Evolutionary conservation across 1,140 invertebrate genomes (phyloP).

Genomic region (Dinoponera quadriceps): DNA sequence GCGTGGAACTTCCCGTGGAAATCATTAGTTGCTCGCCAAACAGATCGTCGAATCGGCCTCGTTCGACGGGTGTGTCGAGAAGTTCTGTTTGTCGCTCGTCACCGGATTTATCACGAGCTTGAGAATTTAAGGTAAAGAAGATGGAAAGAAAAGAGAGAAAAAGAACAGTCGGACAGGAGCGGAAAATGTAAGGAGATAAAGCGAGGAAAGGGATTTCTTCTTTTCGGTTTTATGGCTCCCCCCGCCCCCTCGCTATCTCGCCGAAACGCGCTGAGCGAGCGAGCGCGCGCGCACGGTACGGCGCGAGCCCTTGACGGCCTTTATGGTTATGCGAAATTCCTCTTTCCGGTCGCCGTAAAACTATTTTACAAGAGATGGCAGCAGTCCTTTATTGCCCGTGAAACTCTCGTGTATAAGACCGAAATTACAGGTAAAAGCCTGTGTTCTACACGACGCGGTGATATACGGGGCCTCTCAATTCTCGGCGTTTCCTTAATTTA

Average conservation of each 20-base stretch:
- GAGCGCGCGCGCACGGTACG: slow-evolving; percentile 65
- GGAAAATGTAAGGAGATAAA: slow-evolving; percentile 39
- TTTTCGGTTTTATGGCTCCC: slow-evolving; percentile 67
- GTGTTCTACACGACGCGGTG: slow-evolving; percentile 81
- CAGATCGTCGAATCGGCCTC: too few species aligned
- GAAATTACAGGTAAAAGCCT: slow-evolving; percentile 81
- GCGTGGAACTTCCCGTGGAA: slow-evolving; percentile 7
- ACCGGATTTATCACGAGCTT: too few species aligned
- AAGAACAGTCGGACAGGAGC: not conserved
- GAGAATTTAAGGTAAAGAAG: too few species aligned
- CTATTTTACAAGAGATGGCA: slow-evolving; percentile 83
- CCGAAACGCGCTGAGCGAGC: slow-evolving; percentile 61
- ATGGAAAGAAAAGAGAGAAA: not conserved
- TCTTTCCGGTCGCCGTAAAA: slow-evolving; percentile 79
- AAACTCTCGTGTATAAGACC: slow-evolving; percentile 74
- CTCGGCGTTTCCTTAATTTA: slow-evolving; percentile 69
- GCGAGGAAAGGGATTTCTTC: slow-evolving; percentile 15
- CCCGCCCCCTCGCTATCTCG: too few species aligned
- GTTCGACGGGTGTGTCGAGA: not conserved
- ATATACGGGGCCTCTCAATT: slow-evolving; percentile 74
- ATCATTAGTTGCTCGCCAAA: not conserved
- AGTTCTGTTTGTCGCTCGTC: not conserved
- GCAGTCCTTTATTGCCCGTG: slow-evolving; percentile 74
- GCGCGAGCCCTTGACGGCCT: slow-evolving; percentile 67
- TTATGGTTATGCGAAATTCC: slow-evolving; percentile 84